These are phyloP conservation scores for Orchesella cincta DNA, from an alignment of 1,140 invertebrate genomes.

Conservation along the genomic window DNA sequence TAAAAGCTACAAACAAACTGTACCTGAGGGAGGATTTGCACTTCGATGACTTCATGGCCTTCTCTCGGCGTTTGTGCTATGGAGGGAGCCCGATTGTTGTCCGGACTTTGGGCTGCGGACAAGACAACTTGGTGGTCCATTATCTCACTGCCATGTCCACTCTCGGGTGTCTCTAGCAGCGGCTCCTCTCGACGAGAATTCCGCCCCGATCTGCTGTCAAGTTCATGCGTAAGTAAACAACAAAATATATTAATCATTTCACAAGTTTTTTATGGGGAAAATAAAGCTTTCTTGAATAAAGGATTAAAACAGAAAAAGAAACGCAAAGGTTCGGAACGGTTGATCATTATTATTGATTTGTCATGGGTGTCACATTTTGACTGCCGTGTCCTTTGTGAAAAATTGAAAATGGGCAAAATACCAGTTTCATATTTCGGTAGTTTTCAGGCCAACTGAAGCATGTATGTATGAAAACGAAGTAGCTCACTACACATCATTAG, in stretches of 20 bases:
- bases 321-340: too few relatives aligned
- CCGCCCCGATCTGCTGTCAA: conserved; percentile 37
- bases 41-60: conserved; percentile 79
- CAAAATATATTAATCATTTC: too few relatives aligned
- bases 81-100: conserved; percentile 34
- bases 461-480: too few relatives aligned
- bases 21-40: conserved; percentile 80
- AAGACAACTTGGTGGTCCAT: conserved; percentile 41
- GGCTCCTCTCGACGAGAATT: conserved; percentile 47
- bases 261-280: too few relatives aligned
- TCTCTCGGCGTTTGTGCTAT: conserved; percentile 34
- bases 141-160: conserved; percentile 42
- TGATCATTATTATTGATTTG: neutral
- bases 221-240: neutral
- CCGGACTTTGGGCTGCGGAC: conserved; percentile 32
- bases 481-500: too few relatives aligned
- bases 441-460: too few relatives aligned
- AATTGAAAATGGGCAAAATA: too few relatives aligned
- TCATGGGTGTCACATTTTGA: neutral
- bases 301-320: too few relatives aligned
- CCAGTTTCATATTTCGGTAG: too few relatives aligned
- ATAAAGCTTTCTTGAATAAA: too few relatives aligned
- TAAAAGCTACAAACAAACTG: conserved; percentile 1
- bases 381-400: neutral
- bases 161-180: conserved; percentile 48